Conservation (phyloP, 2,797 vertebrate species). For the Halcyon leucocephala region DNA sequence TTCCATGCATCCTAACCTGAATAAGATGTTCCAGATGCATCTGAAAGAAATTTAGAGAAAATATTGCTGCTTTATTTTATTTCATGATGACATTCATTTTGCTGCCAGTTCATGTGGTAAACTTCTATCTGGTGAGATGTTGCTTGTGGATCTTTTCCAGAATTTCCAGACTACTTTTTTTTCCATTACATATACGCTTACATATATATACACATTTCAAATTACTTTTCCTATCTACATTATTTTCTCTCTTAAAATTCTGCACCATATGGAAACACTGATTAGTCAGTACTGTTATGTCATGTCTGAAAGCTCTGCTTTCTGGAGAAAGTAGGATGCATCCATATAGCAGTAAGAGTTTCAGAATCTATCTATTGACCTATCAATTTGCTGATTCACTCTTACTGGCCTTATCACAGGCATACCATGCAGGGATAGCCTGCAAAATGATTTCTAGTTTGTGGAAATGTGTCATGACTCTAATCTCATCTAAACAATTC, state of each 20-base stretch:
- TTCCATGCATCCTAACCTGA: neutral
- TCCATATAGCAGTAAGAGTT: neutral
- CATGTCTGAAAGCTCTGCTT: constrained; percentile 17
- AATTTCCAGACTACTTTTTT: neutral
- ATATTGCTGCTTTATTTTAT: neutral
- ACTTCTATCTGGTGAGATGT: neutral
- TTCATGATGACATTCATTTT: neutral
- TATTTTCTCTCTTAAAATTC: constrained; percentile 22
- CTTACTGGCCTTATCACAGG: constrained; percentile 9
- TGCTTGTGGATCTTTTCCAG: neutral
- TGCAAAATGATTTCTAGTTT: constrained; percentile 1
- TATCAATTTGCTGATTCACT: neutral
- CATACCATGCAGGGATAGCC: neutral
- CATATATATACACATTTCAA: neutral
- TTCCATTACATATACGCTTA: neutral
- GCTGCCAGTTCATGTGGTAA: neutral
- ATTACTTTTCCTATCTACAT: neutral
- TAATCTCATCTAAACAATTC: neutral
- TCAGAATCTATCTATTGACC: neutral
- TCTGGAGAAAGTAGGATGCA: constrained; percentile 11
- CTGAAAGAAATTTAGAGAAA: neutral
- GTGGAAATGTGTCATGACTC: neutral
- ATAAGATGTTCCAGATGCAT: neutral
- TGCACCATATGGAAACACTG: constrained; percentile 1
- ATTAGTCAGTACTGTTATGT: constrained; percentile 14